A percentile compares a stretch with the other conserved stretches of the same genome.
These are phyloP conservation scores for Tenualosa ilisha DNA, from an alignment of 2,797 vertebrate species.

Conservation along the genomic window DNA sequence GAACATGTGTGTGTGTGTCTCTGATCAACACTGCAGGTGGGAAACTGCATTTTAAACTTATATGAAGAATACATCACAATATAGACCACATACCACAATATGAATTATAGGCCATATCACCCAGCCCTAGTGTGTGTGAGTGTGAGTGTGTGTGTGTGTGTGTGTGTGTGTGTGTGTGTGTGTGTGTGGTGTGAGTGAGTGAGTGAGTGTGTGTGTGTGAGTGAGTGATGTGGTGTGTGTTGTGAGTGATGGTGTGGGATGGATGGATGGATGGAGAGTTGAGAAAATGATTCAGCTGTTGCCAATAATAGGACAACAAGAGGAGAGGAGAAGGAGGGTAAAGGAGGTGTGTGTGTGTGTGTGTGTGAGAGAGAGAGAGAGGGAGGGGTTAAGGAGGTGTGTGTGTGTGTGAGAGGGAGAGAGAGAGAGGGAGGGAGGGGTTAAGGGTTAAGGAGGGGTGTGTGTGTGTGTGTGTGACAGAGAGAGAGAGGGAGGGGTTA, in stretches of 20 bases:
- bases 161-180: background rate
- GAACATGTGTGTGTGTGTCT: too few relatives aligned
- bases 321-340: background rate
- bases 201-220: background rate
- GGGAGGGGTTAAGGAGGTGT: background rate
- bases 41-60: too few relatives aligned
- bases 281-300: background rate
- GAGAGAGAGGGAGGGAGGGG: background rate
- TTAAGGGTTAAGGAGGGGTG: too few relatives aligned
- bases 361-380: background rate
- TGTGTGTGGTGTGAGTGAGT: background rate
- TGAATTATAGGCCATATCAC: too few relatives aligned
- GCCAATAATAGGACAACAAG: too few relatives aligned
- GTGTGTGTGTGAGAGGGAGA: background rate
- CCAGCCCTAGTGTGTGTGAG: background rate
- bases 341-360: background rate
- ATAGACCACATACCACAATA: too few relatives aligned
- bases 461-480: too few relatives aligned
- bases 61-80: too few relatives aligned
- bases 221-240: background rate
- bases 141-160: background rate
- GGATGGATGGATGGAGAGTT: too few relatives aligned
- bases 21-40: too few relatives aligned
- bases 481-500: too few relatives aligned
- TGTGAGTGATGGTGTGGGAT: too few relatives aligned